A percentile compares a stretch with the other conserved stretches of the same genome.
These are phyloP conservation scores for Amphipyra tragopoginis DNA, from an alignment of 2,888 invertebrate species.

Conservation along the genomic window DNA sequence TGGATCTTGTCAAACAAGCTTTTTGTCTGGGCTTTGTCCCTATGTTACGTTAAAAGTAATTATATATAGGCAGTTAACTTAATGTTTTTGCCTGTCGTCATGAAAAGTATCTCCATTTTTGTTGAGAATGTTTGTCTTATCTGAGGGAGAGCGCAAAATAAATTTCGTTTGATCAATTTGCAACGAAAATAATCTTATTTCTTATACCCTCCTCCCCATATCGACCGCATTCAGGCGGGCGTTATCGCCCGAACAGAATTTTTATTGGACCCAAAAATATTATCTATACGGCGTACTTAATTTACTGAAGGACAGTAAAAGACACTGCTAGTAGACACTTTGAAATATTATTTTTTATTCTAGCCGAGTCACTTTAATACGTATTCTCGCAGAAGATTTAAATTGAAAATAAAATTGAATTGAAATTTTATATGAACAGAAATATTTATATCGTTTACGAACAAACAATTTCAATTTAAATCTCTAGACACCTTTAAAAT, in stretches of 20 bases:
- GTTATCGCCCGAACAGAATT: constrained; percentile 57
- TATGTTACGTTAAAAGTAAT: constrained; percentile 27
- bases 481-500: constrained; percentile 16
- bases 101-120: constrained; percentile 53
- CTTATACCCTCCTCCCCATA: constrained; percentile 57
- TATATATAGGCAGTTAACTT: constrained; percentile 33
- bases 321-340: constrained; percentile 24
- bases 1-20: constrained; percentile 29
- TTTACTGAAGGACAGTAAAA: constrained; percentile 48
- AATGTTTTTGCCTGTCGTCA: constrained; percentile 43
- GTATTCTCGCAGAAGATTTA: constrained; percentile 14
- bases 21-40: constrained; percentile 30
- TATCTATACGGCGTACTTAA: constrained; percentile 54
- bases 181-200: constrained; percentile 62
- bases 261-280: constrained; percentile 61
- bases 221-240: constrained; percentile 58
- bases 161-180: constrained; percentile 65
- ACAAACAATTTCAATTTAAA: constrained; percentile 34
- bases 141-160: constrained; percentile 51
- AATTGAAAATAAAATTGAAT: constrained; percentile 14
- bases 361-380: constrained; percentile 9
- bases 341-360: constrained; percentile 23
- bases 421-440: not conserved
- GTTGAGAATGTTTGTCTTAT: constrained; percentile 54
- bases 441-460: not conserved